A percentile compares a stretch with the other conserved stretches of the same genome.
phyloP scores from a whole-genome alignment of 2,888 invertebrate genomes.

The Volucella inanis region DNA sequence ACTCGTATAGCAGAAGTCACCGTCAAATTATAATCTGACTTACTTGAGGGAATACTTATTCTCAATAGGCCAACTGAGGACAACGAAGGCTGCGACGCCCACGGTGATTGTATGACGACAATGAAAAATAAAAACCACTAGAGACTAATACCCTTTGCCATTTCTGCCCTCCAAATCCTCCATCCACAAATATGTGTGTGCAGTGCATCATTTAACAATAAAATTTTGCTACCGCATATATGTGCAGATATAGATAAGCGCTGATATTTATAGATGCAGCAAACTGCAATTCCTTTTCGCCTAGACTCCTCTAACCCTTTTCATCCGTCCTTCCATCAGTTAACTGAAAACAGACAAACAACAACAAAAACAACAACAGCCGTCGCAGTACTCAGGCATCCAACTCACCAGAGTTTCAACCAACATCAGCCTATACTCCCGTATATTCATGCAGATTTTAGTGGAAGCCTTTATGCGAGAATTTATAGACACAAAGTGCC shows the following conservation, averaged over 20 bases:
- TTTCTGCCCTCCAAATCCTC: neutral
- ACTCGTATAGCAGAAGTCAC: conserved; percentile 24
- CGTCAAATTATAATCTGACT: conserved; percentile 63
- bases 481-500: conserved; percentile 68
- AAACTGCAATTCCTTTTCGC: conserved; percentile 71
- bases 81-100: neutral
- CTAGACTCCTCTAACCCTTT: conserved; percentile 1
- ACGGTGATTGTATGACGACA: neutral
- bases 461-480: conserved; percentile 73
- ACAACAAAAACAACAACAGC: conserved; percentile 48
- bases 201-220: conserved; percentile 76
- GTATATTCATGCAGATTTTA: conserved; percentile 74
- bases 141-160: conserved; percentile 32
- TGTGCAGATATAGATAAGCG: conserved; percentile 73
- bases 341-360: conserved; percentile 50
- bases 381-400: conserved; percentile 18
- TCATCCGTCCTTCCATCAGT: conserved; percentile 21
- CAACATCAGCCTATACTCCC: conserved; percentile 60
- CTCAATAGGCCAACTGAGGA: conserved; percentile 56
- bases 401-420: conserved; percentile 16
- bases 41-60: conserved; percentile 24
- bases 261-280: conserved; percentile 74
- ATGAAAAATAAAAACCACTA: conserved; percentile 8
- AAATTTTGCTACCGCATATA: conserved; percentile 75
- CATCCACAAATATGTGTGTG: conserved; percentile 44